Base-by-base conservation (phyloP, 1,140 invertebrate species). In the Drosophila dunni region DNA sequence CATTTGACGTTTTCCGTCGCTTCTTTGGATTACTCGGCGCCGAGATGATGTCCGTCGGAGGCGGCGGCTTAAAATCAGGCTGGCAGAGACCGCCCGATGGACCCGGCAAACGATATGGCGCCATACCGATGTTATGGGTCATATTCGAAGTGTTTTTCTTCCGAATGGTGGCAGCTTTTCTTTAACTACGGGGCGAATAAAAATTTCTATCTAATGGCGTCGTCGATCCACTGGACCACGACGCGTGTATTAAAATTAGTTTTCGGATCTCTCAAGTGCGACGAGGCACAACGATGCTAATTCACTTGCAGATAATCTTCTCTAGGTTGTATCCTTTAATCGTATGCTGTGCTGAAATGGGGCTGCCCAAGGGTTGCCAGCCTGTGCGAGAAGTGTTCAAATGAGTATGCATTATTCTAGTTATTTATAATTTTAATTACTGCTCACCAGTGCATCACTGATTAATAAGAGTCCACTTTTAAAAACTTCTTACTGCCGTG, bases 51-150 rank as follows among this genome's bases (percentile, higher is more conserved):
- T 94, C 93, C 48, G 93, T 94, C 56, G 94, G 94, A 91, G 94
- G 94, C 24, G 94, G 94, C 34, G 94, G 94, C 72, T 94, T 94
- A 76, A 95, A 94, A 86, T 95, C 94, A 61, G 94, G 93, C 73
- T 94, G 94, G 70, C 93, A 93, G 24, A 93, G 65, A 50, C 94
- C 94, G 63, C 95, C 88, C 62, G 94, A 94, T 68, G 94, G 94
- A 81, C 94, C 94, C 84, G 94, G 94, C 91, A 95, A 93, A 92
- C 95, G 93, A 92, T 95, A 95, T 78, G 95, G 94, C 79, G 95
- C 94, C 94, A 95, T 94, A 90, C 94, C 94, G 93, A 94, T 92
- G 92, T 94, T 94, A 91, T 95, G 95, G 94, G 94, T 95, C 95
- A 95, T 95, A 86, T 91, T 91, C 74, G 90, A 89, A 72, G 90